Base-by-base conservation (phyloP, 1,140 invertebrate genomes). In the Cydia strobilella region DNA sequence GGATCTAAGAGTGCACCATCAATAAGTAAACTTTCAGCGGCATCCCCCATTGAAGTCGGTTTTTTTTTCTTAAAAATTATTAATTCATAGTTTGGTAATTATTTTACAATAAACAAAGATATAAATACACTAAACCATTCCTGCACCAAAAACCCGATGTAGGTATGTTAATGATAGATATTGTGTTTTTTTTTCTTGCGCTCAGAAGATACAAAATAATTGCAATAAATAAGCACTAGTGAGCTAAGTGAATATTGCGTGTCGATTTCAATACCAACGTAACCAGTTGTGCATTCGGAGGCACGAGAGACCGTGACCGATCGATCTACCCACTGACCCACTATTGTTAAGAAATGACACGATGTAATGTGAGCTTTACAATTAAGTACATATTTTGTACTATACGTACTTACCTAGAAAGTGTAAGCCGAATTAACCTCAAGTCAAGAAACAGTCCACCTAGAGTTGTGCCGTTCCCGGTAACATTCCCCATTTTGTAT, bases 301-400 rank as follows among this genome's bases (percentile, higher is more conserved):
- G 63, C 23, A 69, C 65, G 65, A 69, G 65, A 39, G 65, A 69
- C 65, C 65, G 31, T 69, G 65, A 69, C 65, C 65, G 65, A 69
- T 69, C 65, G 65, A 69, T 66, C 63, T 39, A 69, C 65, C 65
- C 35, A 39, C 65, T 69, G 65, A 69, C 65, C 65, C 31, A 69
- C 65, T 69, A 69, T 39, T 69, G 23, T 39, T 13, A 5, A 10
- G 65, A 69, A 31, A 69, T 39, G 65, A 69, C 27, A 66, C 65
- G 18, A 69, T 69, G 27, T 42, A 69, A 31, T 59, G 54, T 59
- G 54, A 59, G 54, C 54, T 23, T 59, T 59, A 59, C 20, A n/a
- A 23, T 59, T 12, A 45, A 45, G 42, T 45, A 23, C 54, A 59
- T 20, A 59, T 59, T 20, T 59, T 59, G n/a, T 12, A 45, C 7